Percentiles rank a stretch among this genome's conserved stretches.
Evolutionary conservation across 2,888 invertebrate species (phyloP).

Genomic region (Ophonus ardosiacus): DNA sequence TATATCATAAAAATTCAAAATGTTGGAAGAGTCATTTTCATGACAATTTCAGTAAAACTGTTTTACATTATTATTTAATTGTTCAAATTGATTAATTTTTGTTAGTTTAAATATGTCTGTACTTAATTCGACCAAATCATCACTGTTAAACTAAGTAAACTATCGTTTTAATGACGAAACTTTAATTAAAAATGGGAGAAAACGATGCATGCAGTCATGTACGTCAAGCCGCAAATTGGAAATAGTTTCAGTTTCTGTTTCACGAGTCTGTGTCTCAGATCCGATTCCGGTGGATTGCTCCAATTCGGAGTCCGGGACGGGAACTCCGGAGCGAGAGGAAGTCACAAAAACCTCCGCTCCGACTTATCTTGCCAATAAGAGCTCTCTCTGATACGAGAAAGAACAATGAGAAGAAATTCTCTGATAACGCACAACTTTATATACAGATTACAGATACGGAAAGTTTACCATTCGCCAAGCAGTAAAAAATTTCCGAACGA

Average conservation of each 20-base stretch:
- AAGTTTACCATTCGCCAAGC: conserved; percentile 8
- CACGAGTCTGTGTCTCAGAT: background rate
- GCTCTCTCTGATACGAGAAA: conserved; percentile 34
- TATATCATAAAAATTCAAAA: too few species aligned
- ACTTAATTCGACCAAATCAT: too few species aligned
- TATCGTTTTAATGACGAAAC: background rate
- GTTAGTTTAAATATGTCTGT: too few species aligned
- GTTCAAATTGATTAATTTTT: too few species aligned
- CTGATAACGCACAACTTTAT: conserved; percentile 52
- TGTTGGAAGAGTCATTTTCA: too few species aligned
- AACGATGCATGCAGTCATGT: background rate
- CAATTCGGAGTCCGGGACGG: background rate
- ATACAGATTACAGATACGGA: conserved; percentile 39
- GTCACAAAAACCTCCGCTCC: background rate
- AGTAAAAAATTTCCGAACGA: background rate
- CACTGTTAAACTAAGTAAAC: too few species aligned
- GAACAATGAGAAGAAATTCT: conserved; percentile 52
- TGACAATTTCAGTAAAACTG: too few species aligned
- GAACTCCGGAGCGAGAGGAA: background rate
- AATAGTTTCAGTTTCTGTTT: background rate
- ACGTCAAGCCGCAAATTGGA: background rate
- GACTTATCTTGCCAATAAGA: conserved; percentile 28
- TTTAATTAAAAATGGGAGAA: background rate
- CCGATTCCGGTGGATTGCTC: background rate
- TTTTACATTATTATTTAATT: too few species aligned